Evolutionary conservation across 1,140 invertebrate genomes (phyloP), one percentile per base, ranked within the genome.

Genomic region (Eumeta japonica): DNA sequence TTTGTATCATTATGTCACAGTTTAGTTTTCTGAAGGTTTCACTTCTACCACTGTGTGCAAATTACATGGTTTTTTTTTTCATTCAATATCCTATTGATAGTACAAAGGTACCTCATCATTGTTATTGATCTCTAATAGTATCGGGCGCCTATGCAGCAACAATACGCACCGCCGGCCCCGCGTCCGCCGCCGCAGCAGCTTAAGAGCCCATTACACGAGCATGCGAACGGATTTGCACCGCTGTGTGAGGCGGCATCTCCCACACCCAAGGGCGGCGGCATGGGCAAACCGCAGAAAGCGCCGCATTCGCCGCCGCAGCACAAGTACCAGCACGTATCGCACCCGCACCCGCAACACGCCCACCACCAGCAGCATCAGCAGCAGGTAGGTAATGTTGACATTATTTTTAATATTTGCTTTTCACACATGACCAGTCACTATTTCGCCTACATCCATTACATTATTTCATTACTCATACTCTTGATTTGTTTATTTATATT

Each of bases 261-360:
- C 17, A 67, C 65, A 14, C 67, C 44, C n/a, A n/a, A n/a, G n/a
- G 4, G 43, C 41, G 14, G 36, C 37, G n/a, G 27, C 38, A n/a
- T 37, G 14, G 36, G 35, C 5, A 33, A 43, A 3, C 40, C 44
- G 2, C 43, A 43, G 12, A 40, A 65, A 15, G 39, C 66, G 28
- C 63, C 63, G 36, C 71, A 74, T 46, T 70, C 66, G 37, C 71
- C 74, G 42, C 74, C 71, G 37, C 73, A 68, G 28, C 63, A 75
- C 53, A 72, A 76, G 48, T 73, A 75, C 48, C 44, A 49, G 18
- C 71, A 74, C 50, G 52, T 62, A 43, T 59, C 58, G 39, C 62
- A 47, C 15, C 48, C 40, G 38, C 48, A 52, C 18, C 58, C 49
- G 15, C 28, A 27, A 19, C 18, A 29, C 19, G 24, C 36, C 18